Conservation (phyloP, 2,797 vertebrate genomes). For the Micrastur ruficollis region DNA sequence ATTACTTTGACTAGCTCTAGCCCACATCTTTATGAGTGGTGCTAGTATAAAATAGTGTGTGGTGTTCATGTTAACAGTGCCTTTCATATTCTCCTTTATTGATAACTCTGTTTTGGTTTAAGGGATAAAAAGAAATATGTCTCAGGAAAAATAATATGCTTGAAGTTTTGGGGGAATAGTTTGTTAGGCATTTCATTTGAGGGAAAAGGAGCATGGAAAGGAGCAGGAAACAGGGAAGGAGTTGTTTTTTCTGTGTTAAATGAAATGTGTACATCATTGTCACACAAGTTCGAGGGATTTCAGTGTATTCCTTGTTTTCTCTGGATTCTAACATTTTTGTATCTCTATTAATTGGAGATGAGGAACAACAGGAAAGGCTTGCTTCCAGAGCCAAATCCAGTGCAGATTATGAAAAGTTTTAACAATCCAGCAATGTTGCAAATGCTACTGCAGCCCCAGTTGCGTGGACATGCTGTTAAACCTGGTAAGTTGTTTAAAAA, state of each 20-base stretch:
- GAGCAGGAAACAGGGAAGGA: neutral
- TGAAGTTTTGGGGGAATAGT: neutral
- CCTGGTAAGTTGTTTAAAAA: slow-evolving; percentile 75
- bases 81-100: neutral
- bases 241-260: neutral
- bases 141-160: neutral
- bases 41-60: neutral
- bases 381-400: slow-evolving; percentile 90
- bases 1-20: neutral
- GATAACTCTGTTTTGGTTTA: neutral
- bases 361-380: slow-evolving; percentile 90
- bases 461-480: slow-evolving; percentile 78
- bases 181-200: neutral
- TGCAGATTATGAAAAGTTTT: slow-evolving; percentile 92
- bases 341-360: slow-evolving; percentile 77
- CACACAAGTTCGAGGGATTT: neutral
- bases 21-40: neutral
- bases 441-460: slow-evolving; percentile 89
- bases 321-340: neutral
- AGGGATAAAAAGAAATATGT: neutral
- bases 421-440: slow-evolving; percentile 93
- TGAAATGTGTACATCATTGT: fast-evolving
- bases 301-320: neutral
- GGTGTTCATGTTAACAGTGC: neutral
- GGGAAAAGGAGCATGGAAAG: neutral